Conservation (phyloP, 1,140 invertebrate genomes). For the Trichoplusia ni region DNA sequence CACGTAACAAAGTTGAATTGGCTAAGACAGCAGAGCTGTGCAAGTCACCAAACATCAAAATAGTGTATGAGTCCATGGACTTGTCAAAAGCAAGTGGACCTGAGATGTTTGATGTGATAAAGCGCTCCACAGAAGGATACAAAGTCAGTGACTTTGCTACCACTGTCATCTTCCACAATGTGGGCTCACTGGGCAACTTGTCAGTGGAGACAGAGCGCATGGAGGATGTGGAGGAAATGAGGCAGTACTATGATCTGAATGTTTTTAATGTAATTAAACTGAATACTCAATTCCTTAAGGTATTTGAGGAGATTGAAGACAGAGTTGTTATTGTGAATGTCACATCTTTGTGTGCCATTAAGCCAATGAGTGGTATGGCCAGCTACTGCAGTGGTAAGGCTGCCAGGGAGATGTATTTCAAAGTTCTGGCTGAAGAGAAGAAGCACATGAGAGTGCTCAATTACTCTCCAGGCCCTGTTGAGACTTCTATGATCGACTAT, state of each 20-base stretch:
- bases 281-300: slow-evolving; percentile 89
- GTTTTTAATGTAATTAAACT: slow-evolving; percentile 89
- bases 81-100: slow-evolving; percentile 79
- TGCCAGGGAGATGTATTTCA: slow-evolving; percentile 95
- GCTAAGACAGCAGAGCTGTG: slow-evolving; percentile 84
- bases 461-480: slow-evolving; percentile 96
- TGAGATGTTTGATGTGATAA: slow-evolving; percentile 79
- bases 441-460: slow-evolving; percentile 89
- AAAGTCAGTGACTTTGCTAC: slow-evolving; percentile 83
- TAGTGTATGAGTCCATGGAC: slow-evolving; percentile 82
- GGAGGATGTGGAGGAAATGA: slow-evolving; percentile 83
- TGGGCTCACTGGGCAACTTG: slow-evolving; percentile 91
- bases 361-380: slow-evolving; percentile 88
- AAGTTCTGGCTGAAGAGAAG: slow-evolving; percentile 91
- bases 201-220: slow-evolving; percentile 83
- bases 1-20: slow-evolving; percentile 86
- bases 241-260: slow-evolving; percentile 89
- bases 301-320: slow-evolving; percentile 83
- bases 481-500: slow-evolving; percentile 93
- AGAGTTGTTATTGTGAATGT: slow-evolving; percentile 90
- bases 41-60: slow-evolving; percentile 79
- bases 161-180: slow-evolving; percentile 94
- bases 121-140: slow-evolving; percentile 64
- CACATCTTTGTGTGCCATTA: slow-evolving; percentile 90
- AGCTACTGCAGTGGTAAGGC: slow-evolving; percentile 95